phyloP scores from a whole-genome alignment of 64 coral and sea anemone genomes.

The Actinia equina region DNA sequence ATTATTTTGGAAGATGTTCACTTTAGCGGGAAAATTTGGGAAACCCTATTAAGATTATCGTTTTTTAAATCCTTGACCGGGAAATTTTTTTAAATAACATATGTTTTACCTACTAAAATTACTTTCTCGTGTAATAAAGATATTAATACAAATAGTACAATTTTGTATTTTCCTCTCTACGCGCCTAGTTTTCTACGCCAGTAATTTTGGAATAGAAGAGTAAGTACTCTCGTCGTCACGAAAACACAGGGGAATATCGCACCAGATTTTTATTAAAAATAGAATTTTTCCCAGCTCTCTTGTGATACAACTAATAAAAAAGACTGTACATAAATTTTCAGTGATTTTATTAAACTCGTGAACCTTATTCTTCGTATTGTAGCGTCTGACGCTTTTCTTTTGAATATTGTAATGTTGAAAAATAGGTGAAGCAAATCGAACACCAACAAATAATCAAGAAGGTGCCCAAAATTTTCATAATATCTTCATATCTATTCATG shows the following conservation, averaged over 20 bases:
- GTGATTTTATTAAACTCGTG: background rate
- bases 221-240: too few relatives aligned
- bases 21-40: slow-evolving; percentile 12
- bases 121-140: background rate
- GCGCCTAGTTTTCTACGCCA: background rate
- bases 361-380: background rate
- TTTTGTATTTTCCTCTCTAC: background rate
- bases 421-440: slow-evolving; percentile 6
- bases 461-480: background rate
- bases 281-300: background rate
- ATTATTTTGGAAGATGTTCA: background rate
- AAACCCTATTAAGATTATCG: background rate
- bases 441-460: slow-evolving; percentile 8
- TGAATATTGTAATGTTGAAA: background rate
- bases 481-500: background rate
- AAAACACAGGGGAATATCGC: background rate
- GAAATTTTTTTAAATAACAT: background rate
- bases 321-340: background rate
- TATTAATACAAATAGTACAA: background rate
- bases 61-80: background rate
- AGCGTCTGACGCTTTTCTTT: slow-evolving; percentile 9
- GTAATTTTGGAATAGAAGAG: background rate
- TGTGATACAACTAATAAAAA: background rate
- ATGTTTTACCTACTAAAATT: background rate
- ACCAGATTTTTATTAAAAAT: background rate